These are phyloP conservation scores for Microdon myrmicae DNA, from an alignment of 2,888 invertebrate genomes.

Conservation along the genomic window DNA sequence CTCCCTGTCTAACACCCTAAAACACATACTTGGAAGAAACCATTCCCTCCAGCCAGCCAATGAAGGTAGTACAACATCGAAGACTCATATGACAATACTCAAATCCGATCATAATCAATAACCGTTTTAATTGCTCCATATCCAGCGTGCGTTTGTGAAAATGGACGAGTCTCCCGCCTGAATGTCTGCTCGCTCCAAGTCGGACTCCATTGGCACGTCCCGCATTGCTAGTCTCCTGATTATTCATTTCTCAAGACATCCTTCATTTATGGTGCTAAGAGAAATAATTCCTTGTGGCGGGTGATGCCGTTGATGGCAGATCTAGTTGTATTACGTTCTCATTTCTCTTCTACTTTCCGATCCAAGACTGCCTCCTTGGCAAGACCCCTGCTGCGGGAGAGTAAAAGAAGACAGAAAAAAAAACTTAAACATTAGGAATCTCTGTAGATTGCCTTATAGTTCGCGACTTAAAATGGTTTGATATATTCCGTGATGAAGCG, in stretches of 20 bases:
- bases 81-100: too few relatives aligned
- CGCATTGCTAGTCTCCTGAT: too few relatives aligned
- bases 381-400: constrained; percentile 17
- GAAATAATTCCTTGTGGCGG: constrained; percentile 46
- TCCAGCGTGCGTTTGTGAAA: too few relatives aligned
- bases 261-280: constrained; percentile 31
- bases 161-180: too few relatives aligned
- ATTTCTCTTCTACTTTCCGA: constrained; percentile 5
- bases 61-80: too few relatives aligned
- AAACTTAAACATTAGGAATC: constrained; percentile 53
- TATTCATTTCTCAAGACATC: constrained; percentile 47
- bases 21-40: too few relatives aligned
- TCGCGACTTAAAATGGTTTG: constrained; percentile 45
- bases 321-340: constrained; percentile 26
- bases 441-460: constrained; percentile 54
- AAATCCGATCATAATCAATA: too few relatives aligned
- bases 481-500: constrained; percentile 52
- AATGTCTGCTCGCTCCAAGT: too few relatives aligned
- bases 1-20: too few relatives aligned
- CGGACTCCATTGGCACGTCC: too few relatives aligned
- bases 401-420: neutral
- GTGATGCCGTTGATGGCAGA: constrained; percentile 46
- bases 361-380: constrained; percentile 29
- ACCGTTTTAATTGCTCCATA: too few relatives aligned
- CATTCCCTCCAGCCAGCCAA: too few relatives aligned